Conservation (phyloP, 2,113 vertebrate genomes). For the Rhabdornis inornatus region DNA sequence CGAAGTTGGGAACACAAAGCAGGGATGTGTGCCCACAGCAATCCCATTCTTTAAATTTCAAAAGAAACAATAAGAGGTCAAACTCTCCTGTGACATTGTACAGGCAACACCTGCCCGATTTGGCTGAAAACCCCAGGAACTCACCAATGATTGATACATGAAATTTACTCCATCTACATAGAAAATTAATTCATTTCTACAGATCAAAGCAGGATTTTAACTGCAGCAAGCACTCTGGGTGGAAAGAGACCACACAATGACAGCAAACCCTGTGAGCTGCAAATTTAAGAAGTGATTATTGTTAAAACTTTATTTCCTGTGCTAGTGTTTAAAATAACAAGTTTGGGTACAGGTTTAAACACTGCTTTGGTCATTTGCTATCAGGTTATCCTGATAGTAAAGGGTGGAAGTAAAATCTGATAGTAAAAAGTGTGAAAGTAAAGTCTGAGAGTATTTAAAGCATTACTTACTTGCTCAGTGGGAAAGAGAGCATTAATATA, state of each 20-base stretch:
- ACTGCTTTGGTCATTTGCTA: background rate
- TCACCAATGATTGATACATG: background rate
- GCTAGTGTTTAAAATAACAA: background rate
- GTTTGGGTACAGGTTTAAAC: background rate
- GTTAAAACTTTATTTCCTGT: background rate
- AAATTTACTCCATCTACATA: background rate
- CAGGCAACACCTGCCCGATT: background rate
- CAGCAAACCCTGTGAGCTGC: background rate
- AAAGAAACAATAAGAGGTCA: background rate
- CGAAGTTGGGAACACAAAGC: background rate
- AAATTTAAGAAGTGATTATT: background rate
- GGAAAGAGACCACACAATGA: background rate
- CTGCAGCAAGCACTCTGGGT: background rate
- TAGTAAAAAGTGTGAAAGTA: background rate
- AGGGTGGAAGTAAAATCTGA: background rate
- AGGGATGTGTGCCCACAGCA: background rate
- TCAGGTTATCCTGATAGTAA: background rate
- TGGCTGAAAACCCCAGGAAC: background rate
- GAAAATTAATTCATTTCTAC: background rate
- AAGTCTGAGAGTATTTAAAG: background rate
- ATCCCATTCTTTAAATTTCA: background rate
- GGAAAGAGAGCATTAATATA: slow-evolving; percentile 97
- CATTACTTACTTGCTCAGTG: slow-evolving; percentile 87
- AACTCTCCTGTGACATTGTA: background rate
- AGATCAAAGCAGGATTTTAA: background rate